phyloP scores from a whole-genome alignment of 2,888 invertebrate species.

The Drosophila setosimentum region DNA sequence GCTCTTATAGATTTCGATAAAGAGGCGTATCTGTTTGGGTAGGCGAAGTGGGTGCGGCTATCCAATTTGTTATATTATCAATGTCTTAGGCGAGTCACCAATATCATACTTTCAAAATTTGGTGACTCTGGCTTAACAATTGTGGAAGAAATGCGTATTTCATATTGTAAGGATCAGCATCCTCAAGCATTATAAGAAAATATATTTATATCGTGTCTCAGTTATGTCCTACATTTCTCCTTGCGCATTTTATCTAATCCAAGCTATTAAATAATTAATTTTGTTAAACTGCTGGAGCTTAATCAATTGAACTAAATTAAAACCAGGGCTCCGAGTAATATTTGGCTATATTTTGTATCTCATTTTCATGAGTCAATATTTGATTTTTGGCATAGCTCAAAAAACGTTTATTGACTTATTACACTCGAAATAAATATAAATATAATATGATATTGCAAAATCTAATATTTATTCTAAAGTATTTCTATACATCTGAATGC shows the following conservation, averaged over 20 bases:
- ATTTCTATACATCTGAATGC: slow-evolving; percentile 17
- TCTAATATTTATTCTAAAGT: background rate
- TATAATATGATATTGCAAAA: background rate
- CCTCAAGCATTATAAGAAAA: background rate
- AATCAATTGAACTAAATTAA: background rate
- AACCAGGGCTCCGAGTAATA: background rate
- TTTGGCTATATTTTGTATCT: background rate
- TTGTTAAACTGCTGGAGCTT: background rate
- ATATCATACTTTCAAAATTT: no score
- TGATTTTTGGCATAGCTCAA: background rate
- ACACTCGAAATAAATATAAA: background rate
- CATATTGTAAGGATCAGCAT: background rate
- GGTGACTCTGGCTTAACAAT: no score
- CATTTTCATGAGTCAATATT: background rate
- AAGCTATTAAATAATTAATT: no score
- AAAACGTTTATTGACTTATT: background rate
- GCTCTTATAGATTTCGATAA: no score
- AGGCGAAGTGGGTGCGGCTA: no score
- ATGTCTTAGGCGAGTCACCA: no score
- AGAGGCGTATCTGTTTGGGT: no score
- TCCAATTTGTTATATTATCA: no score
- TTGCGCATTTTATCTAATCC: no score
- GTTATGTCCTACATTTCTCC: background rate
- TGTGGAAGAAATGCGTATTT: no score
- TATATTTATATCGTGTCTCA: background rate